A percentile compares a stretch with the other conserved stretches of the same genome.
These are phyloP conservation scores for Euwallacea similis DNA, from an alignment of 1,140 invertebrate species.

Conservation along the genomic window DNA sequence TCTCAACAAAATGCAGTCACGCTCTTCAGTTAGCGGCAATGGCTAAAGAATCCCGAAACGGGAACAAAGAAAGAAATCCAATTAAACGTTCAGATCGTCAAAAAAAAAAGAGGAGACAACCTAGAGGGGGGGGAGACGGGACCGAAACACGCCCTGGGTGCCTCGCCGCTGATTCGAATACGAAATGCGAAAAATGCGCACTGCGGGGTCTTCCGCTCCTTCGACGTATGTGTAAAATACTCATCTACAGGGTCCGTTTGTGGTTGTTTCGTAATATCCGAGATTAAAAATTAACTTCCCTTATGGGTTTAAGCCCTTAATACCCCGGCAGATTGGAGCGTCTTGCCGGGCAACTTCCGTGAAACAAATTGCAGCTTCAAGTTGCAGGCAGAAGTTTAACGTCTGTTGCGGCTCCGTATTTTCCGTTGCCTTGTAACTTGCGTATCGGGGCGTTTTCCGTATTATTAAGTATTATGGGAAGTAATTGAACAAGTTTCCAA, in stretches of 20 bases:
- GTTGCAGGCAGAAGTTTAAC: slow-evolving; percentile 17
- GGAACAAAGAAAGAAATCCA: slow-evolving; percentile 38
- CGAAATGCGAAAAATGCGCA: slow-evolving; percentile 10
- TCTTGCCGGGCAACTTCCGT: slow-evolving; percentile 15
- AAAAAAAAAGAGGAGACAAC: slow-evolving; percentile 12
- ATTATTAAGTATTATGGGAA: slow-evolving; percentile 30
- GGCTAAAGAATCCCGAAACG: slow-evolving; percentile 29
- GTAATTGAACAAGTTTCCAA: slow-evolving; percentile 32
- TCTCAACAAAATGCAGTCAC: slow-evolving; percentile 4
- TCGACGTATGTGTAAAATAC: slow-evolving; percentile 7
- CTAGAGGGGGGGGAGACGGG: background rate
- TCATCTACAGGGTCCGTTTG: slow-evolving; percentile 23
- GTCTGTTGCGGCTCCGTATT: slow-evolving; percentile 25
- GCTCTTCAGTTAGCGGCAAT: slow-evolving; percentile 9
- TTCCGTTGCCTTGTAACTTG: slow-evolving; percentile 23
- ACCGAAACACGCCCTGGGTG: slow-evolving; percentile 11
- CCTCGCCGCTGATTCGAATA: slow-evolving; percentile 27
- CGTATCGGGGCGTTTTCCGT: slow-evolving; percentile 24
- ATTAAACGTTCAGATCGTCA: slow-evolving; percentile 36
- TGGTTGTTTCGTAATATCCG: background rate
- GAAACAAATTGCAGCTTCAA: slow-evolving; percentile 18
- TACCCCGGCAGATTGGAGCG: background rate
- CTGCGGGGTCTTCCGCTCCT: slow-evolving; percentile 15
- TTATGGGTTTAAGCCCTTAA: slow-evolving; percentile 2
- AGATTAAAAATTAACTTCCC: slow-evolving; percentile 25